Conservation (phyloP, 1,140 invertebrate species). For the Aphis gossypii region DNA sequence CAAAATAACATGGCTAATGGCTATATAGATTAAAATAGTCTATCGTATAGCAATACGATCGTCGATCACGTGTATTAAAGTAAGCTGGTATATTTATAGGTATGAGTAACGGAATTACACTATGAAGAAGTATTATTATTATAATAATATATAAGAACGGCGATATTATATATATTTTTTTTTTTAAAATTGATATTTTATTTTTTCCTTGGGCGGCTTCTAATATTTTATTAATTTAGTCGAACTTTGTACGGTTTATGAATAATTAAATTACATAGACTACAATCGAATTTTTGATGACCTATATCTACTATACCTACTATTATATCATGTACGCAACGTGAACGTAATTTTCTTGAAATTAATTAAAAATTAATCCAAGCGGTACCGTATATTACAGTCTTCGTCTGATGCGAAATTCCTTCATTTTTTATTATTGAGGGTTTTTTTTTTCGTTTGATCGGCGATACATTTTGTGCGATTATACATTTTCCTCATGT, state of each 20-base stretch:
- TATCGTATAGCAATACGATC: not conserved
- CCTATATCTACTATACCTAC: not conserved
- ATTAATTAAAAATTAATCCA: constrained; percentile 10
- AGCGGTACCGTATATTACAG: not conserved
- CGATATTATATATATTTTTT: not conserved
- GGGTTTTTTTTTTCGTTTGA: not conserved
- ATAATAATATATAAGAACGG: not conserved
- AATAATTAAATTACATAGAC: constrained; percentile 1
- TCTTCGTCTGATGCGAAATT: not conserved
- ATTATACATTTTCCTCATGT: not conserved
- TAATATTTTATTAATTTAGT: constrained; percentile 16
- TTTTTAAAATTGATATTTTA: not conserved
- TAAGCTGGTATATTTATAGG: not conserved
- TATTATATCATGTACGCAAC: not conserved
- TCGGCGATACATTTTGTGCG: not conserved
- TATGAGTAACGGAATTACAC: not conserved
- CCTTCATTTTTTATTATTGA: not conserved
- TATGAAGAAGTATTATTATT: not conserved
- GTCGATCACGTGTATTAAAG: too few relatives aligned
- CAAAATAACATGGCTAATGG: not conserved
- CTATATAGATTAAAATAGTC: not conserved
- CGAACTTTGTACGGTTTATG: not conserved
- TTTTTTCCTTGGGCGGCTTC: not conserved
- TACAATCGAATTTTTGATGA: constrained; percentile 5
- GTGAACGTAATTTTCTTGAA: not conserved